Conservation (phyloP, 2,113 vertebrate genomes). For the Shinisaurus crocodilurus region DNA sequence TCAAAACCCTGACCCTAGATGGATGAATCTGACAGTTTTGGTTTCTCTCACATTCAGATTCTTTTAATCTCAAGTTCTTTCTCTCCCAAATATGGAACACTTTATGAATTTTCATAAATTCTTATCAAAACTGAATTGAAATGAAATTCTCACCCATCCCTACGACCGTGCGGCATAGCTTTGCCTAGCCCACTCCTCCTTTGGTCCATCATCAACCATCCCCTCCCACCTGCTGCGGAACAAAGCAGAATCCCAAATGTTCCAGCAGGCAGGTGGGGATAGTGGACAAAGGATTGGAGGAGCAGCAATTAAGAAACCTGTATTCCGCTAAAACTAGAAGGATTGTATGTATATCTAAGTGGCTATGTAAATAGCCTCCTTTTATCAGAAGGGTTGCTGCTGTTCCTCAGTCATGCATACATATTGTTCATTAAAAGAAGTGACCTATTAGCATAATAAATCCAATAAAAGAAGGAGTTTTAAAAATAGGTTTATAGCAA, state of each 20-base stretch:
- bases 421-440: constrained; percentile 2
- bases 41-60: too few relatives aligned
- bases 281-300: neutral
- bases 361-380: neutral
- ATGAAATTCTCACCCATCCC: too few relatives aligned
- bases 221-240: neutral
- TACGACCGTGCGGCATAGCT: neutral
- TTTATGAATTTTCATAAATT: neutral
- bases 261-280: neutral
- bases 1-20: too few relatives aligned
- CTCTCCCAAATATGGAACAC: too few relatives aligned
- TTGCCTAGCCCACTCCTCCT: neutral
- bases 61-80: too few relatives aligned
- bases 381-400: neutral
- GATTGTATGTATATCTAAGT: neutral
- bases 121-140: neutral
- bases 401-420: neutral
- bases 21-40: too few relatives aligned
- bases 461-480: constrained; percentile 25
- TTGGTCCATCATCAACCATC: neutral
- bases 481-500: constrained; percentile 25
- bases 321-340: neutral
- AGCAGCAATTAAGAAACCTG: neutral
- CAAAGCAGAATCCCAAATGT: neutral
- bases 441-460: constrained; percentile 9